Base-by-base conservation (phyloP, 2,113 vertebrate genomes). In the Clupea harengus region DNA sequence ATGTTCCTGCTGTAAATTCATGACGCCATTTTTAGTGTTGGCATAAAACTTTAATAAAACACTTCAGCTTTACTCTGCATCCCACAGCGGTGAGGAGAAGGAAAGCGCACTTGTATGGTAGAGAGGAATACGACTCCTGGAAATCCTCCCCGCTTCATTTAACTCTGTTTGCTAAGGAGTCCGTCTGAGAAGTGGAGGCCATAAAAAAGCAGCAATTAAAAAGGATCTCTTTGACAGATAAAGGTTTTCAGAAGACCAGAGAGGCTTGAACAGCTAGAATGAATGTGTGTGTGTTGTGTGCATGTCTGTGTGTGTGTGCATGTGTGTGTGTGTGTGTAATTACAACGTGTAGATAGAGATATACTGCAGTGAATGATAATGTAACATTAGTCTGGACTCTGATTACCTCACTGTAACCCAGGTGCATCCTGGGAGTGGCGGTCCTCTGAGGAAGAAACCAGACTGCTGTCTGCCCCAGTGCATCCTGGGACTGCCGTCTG, bases 1-100 rank as follows among this genome's bases (percentile, higher is more conserved):
- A 89, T 92, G 91, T 86, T 89, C 50, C 39, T 80, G 86, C 90
- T 91, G 92, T 93, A 94, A 93, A 92, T 86, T 90, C 92, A 15
- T 47, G 80, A 44, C 4, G 82, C 45, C 80, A 87, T 45, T 67
- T 86, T 75, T 6, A 25, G 46, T 20, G 39, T 45, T 47, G 52
- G 67, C 47, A 78, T 57, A 78, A 47, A 87, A 82, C 47, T 85
- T 87, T 83, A 82, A 78, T 11, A 72, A 72, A 72, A 28, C 64
- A 28, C 64, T 72, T 72, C 25, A 72, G n/a, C 25, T 72, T 72
- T 72, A 10, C 64, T 9, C n/a, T 13, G 64, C 25, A 25, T 72
- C 64, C 57, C 57, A 18, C 52, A 22, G 22, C 57, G n/a, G 5
- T 22, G 57, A 64, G 4, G 22, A 22, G 20, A 64, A 39, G 39